Evolutionary conservation across 2,113 vertebrate species (phyloP).

Genomic region (Lagopus muta): DNA sequence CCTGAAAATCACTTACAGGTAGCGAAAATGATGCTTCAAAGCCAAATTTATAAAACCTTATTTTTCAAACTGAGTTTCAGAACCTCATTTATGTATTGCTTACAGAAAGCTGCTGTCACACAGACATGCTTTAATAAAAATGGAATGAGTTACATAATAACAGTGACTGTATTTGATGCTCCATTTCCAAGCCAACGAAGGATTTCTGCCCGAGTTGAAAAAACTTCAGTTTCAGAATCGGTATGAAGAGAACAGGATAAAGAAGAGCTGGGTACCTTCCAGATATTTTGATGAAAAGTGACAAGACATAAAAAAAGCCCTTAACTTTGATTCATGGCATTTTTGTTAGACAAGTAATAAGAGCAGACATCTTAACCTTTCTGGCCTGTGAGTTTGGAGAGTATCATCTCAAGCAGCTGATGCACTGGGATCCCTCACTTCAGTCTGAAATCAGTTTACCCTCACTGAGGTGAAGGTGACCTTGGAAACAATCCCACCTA

Average conservation of each 20-base stretch:
- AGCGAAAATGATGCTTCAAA: not conserved
- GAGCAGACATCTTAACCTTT: not conserved
- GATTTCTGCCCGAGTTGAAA: conserved; percentile 43
- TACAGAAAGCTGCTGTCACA: not conserved
- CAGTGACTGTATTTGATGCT: not conserved
- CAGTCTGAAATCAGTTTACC: not conserved
- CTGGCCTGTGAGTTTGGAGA: not conserved
- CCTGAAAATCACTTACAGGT: conserved; percentile 2
- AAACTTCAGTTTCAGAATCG: conserved; percentile 5
- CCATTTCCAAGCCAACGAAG: conserved; percentile 13
- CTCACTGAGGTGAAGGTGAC: not conserved
- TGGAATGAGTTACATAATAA: not conserved
- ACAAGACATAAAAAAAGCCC: not conserved
- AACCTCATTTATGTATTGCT: not conserved
- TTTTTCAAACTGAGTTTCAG: conserved; percentile 15
- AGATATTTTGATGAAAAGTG: not conserved
- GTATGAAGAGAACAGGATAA: not conserved
- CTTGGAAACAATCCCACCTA: not conserved
- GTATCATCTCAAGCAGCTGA: not conserved
- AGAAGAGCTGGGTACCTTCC: not conserved
- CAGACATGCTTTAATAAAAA: conserved; percentile 9
- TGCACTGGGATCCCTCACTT: not conserved
- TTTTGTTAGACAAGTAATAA: not conserved
- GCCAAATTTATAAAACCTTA: not conserved
- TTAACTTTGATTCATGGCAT: not conserved